A percentile compares a stretch with the other conserved stretches of the same genome.
Conservation (phyloP, 2,797 vertebrate genomes). For the Macrochelys suwanniensis region DNA sequence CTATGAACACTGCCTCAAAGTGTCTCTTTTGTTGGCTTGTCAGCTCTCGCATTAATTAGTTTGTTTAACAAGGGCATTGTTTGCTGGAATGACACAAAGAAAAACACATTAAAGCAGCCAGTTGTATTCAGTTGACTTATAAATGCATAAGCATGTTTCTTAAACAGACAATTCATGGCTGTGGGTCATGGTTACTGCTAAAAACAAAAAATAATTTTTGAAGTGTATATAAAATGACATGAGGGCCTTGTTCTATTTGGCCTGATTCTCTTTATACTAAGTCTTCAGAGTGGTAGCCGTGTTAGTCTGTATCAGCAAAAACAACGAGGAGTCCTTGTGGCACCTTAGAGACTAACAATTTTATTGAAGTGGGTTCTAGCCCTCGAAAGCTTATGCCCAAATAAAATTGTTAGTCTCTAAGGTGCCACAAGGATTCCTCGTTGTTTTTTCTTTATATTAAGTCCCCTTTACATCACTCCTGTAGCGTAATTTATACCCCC, state of each 20-base stretch:
- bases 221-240: not conserved
- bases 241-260: not conserved
- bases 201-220: not conserved
- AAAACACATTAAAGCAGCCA: slow-evolving; percentile 66
- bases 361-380: too few species aligned
- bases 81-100: slow-evolving; percentile 40
- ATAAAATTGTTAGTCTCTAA: too few species aligned
- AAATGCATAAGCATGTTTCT: slow-evolving; percentile 52
- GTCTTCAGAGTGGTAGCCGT: too few species aligned
- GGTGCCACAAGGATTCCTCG: too few species aligned
- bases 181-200: not conserved
- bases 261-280: not conserved
- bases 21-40: slow-evolving; percentile 79
- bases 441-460: not conserved
- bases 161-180: not conserved
- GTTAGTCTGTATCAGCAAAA: too few species aligned
- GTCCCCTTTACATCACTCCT: not conserved
- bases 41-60: slow-evolving; percentile 73
- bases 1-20: slow-evolving; percentile 68
- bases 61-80: slow-evolving; percentile 79
- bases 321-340: too few species aligned
- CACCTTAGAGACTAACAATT: too few species aligned
- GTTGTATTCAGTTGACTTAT: slow-evolving; percentile 49
- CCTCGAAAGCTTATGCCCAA: too few species aligned
- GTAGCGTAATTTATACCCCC: not conserved